These are phyloP conservation scores for Strix uralensis DNA, from an alignment of 2,113 vertebrate species.

Conservation along the genomic window DNA sequence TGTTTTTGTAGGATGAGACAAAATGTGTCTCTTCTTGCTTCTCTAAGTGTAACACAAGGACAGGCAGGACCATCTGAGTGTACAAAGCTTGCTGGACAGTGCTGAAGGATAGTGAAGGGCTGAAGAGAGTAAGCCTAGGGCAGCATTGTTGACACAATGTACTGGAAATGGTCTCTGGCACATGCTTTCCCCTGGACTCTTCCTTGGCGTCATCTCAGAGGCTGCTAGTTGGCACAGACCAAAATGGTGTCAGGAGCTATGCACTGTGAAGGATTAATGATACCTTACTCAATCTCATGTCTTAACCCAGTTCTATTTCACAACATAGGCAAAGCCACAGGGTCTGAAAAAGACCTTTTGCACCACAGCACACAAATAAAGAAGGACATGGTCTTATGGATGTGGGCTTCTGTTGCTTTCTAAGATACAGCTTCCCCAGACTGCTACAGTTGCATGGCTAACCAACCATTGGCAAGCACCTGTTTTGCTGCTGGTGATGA, in stretches of 20 bases:
- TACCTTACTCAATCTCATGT: neutral
- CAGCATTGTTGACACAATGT: accelerated
- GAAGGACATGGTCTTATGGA: neutral
- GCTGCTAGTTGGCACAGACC: neutral
- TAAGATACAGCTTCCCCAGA: neutral
- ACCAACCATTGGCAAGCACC: neutral
- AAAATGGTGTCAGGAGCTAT: neutral
- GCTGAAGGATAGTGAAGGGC: neutral
- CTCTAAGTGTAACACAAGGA: neutral
- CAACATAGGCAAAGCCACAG: accelerated
- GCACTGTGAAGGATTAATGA: neutral
- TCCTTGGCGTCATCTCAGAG: neutral
- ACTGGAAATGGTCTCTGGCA: neutral
- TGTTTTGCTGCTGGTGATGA: neutral
- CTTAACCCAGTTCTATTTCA: neutral
- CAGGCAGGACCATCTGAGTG: neutral
- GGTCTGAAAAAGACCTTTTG: neutral
- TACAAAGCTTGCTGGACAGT: neutral
- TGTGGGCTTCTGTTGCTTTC: neutral
- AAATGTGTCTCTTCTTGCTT: neutral
- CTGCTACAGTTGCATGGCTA: neutral
- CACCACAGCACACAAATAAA: neutral
- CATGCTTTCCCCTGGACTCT: neutral
- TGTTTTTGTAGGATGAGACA: neutral
- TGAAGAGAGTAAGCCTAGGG: neutral